Base-by-base conservation (phyloP, 2,113 vertebrate species). In the Dendropsophus ebraccatus region DNA sequence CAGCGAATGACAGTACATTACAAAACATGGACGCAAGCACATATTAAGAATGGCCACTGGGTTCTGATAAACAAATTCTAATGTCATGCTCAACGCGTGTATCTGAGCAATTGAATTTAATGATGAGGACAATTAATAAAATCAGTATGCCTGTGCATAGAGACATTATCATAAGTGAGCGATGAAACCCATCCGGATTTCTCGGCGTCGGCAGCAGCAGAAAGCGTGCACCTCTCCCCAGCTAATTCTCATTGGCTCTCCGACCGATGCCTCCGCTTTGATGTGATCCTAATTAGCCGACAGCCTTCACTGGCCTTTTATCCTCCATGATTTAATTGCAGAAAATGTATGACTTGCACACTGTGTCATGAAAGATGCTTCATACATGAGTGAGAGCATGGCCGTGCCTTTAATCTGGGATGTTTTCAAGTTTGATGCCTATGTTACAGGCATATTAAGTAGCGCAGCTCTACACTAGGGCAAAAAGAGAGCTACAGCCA, bases 241-340 rank as follows among this genome's bases (percentile, higher is more conserved):
- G 54, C 32, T 84, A 76, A 65, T 76, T 65, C 41, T 84, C 37
- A n/a, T 62, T 49, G 32, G 54, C 35, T 84, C 37, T 56, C 69
- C 75, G 10, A 47, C 75, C 70, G 60, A 47, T 79, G 49, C 41
- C 69, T 76, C 23, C 12, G 14, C 70, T 84, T 84, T 84, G 83
- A 78, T 70, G 75, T 79, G 62, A 85, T 79, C 30, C 28, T 85
- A 85, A 85, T 85, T 85, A 70, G 74, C 67, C 83, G 41, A 56
- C 75, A 69, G 74, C 9, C 17, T 70, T 70, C 32, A 52, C 58
- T 79, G 49, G n/a, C 62, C 28, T 70, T 79, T 67, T 77, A 78
- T 77, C 58, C 37, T 56, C 32, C 54, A 25, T 30, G 72, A 84
- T 75, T 70, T 84, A 76, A 84, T 84, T 76, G 82, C 41, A 49